These are phyloP conservation scores for Aramus guarauna DNA, from an alignment of 2,113 vertebrate genomes.

Conservation along the genomic window DNA sequence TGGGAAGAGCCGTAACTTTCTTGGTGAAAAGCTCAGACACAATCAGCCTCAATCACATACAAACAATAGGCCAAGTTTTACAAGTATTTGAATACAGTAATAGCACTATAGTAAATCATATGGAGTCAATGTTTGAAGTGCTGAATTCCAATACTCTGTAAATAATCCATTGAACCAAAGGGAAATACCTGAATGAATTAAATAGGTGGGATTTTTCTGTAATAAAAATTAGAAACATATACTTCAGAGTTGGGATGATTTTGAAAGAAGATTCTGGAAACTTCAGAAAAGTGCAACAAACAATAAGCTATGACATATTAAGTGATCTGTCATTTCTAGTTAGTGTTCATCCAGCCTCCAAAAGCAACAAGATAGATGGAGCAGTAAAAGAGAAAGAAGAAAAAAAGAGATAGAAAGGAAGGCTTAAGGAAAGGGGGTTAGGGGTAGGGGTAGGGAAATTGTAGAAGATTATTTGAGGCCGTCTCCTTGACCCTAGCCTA, in stretches of 20 bases:
- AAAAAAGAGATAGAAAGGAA: not conserved
- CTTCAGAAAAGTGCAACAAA: slow-evolving; percentile 1
- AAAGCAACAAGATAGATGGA: not conserved
- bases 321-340: slow-evolving; percentile 24
- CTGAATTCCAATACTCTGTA: not conserved
- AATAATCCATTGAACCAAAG: not conserved
- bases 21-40: not conserved
- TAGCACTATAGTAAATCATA: not conserved
- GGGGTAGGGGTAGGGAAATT: not conserved
- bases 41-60: not conserved
- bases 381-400: not conserved
- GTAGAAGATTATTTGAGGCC: slow-evolving; percentile 20
- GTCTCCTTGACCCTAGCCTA: slow-evolving; percentile 23
- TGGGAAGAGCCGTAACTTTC: not conserved
- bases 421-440: not conserved
- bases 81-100: not conserved
- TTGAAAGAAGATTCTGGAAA: not conserved
- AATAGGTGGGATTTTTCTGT: not conserved
- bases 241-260: not conserved
- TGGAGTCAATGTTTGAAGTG: not conserved
- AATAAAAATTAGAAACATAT: not conserved
- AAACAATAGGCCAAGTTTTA: not conserved
- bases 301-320: not conserved
- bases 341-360: not conserved
- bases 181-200: not conserved